Evolutionary conservation across 2,797 vertebrate genomes (phyloP).

Genomic region (Sciurus carolinensis): DNA sequence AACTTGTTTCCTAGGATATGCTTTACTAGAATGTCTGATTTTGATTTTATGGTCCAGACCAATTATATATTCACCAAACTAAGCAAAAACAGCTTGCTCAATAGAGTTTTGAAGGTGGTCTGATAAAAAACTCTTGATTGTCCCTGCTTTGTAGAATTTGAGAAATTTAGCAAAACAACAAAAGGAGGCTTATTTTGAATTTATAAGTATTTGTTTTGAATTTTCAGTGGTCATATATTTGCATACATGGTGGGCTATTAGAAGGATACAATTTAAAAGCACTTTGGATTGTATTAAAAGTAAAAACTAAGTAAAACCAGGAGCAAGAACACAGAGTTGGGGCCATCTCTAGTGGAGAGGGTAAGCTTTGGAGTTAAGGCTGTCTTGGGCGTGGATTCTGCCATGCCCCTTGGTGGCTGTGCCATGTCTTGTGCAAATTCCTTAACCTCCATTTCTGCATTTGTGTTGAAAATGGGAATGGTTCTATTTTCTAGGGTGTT

Average conservation of each 20-base stretch:
- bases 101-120: not conserved
- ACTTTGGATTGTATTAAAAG: not conserved
- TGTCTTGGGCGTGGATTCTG: not conserved
- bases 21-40: not conserved
- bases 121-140: conserved; percentile 28
- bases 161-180: not conserved
- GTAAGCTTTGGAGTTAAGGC: not conserved
- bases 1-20: not conserved
- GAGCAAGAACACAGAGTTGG: not conserved
- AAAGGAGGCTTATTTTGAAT: conserved; percentile 25
- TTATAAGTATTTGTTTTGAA: not conserved
- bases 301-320: not conserved
- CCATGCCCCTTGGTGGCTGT: not conserved
- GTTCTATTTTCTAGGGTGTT: not conserved
- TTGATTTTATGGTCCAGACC: not conserved
- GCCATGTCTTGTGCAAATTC: not conserved
- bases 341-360: not conserved
- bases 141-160: conserved; percentile 52
- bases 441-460: not conserved
- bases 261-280: not conserved
- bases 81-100: not conserved
- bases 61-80: not conserved
- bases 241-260: not conserved
- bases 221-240: conserved; percentile 17
- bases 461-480: not conserved